Conservation (phyloP, 30 jellyfish, hydroid and myxozoan genomes). For the Mastigias papua region DNA sequence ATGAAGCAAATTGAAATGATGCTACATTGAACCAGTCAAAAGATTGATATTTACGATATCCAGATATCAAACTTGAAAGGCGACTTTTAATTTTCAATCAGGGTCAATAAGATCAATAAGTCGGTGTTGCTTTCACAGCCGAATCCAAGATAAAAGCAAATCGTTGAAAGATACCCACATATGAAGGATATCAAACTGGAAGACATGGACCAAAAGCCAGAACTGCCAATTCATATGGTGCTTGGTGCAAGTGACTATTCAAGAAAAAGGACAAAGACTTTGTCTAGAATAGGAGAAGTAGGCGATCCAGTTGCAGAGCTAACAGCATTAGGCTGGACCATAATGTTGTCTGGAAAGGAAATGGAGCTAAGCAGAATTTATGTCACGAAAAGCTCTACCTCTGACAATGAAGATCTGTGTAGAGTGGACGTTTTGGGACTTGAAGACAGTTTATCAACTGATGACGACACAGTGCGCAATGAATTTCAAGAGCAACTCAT, state of each 20-base stretch:
- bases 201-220: constrained; percentile 36
- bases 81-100: constrained; percentile 10
- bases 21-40: constrained; percentile 46
- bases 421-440: constrained; percentile 79
- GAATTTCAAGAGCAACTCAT: constrained; percentile 71
- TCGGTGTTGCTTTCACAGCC: constrained; percentile 19
- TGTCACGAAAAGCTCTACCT: constrained; percentile 36
- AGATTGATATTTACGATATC: constrained; percentile 39
- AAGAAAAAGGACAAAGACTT: constrained; percentile 26
- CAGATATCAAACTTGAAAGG: constrained; percentile 29
- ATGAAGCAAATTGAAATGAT: constrained; percentile 50
- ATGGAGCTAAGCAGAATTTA: constrained; percentile 29
- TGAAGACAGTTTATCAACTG: constrained; percentile 36
- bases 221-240: constrained; percentile 64
- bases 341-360: constrained; percentile 81
- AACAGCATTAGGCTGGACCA: constrained; percentile 76
- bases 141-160: constrained; percentile 49
- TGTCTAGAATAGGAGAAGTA: constrained; percentile 60
- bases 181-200: constrained; percentile 30
- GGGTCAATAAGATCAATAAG: constrained; percentile 60
- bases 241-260: constrained; percentile 60
- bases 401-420: constrained; percentile 70
- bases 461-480: constrained; percentile 24
- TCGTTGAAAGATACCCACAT: constrained; percentile 36
- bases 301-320: constrained; percentile 80